A percentile compares a stretch with the other conserved stretches of the same genome.
phyloP scores from a whole-genome alignment of 2,888 invertebrate species.

The Folsomia manolachei region DNA sequence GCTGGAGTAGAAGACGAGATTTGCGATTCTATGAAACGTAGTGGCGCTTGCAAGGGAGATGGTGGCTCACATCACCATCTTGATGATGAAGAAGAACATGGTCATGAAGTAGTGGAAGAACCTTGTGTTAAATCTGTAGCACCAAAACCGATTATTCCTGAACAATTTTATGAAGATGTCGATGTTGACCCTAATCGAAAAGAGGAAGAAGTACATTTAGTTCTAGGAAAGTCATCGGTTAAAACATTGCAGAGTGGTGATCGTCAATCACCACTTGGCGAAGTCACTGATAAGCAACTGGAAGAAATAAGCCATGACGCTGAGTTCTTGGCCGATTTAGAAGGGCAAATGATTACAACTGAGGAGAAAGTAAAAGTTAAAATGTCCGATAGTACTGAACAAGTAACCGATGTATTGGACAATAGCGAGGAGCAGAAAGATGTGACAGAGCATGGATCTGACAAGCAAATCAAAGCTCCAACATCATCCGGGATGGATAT shows the following conservation, averaged over 20 bases:
- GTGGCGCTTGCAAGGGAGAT: not conserved
- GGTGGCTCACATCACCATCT: too few species aligned
- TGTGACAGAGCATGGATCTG: not conserved
- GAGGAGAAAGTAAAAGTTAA: constrained; percentile 29
- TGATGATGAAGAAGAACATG: constrained; percentile 22
- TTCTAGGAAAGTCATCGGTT: not conserved
- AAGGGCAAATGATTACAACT: not conserved
- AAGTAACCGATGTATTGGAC: not conserved
- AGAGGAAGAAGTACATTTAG: not conserved
- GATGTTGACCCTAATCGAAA: not conserved
- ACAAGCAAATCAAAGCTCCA: constrained; percentile 30
- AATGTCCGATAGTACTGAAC: not conserved
- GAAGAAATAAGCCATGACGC: not conserved
- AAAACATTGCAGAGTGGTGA: too few species aligned
- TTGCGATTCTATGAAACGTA: constrained; percentile 26
- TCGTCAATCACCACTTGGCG: not conserved
- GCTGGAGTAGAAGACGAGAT: constrained; percentile 22
- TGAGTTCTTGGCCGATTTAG: not conserved
- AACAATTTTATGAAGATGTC: not conserved
- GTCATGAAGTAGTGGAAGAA: constrained; percentile 32
- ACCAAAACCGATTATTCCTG: constrained; percentile 2
- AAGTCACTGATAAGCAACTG: not conserved
- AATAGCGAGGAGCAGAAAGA: not conserved
- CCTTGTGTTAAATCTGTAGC: constrained; percentile 31
- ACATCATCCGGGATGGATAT: constrained; percentile 20